These are phyloP conservation scores for Ischnus inquisitorius DNA, from an alignment of 2,888 invertebrate genomes.

Conservation along the genomic window DNA sequence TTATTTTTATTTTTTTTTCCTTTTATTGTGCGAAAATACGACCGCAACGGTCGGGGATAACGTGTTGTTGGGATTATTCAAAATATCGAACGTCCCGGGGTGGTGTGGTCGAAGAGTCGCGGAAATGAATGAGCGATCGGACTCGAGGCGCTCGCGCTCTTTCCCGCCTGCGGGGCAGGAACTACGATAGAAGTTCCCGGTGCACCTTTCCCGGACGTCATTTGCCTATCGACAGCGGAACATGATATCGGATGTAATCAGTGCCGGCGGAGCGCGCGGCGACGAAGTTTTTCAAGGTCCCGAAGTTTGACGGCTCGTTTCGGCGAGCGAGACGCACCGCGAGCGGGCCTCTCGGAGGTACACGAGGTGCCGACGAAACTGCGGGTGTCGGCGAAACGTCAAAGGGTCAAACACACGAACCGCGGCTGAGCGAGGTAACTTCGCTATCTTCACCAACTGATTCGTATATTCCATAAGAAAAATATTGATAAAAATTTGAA, in stretches of 20 bases:
- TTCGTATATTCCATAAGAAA: neutral
- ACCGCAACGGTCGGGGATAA: neutral
- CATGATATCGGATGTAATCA: neutral
- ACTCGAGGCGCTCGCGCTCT: slow-evolving; percentile 17
- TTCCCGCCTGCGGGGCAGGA: slow-evolving; percentile 32
- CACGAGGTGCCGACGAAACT: slow-evolving; percentile 46
- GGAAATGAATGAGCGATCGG: slow-evolving; percentile 43
- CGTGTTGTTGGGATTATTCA: neutral
- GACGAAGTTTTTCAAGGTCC: slow-evolving; percentile 16
- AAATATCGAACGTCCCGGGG: slow-evolving; percentile 24
- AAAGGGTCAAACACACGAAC: slow-evolving; percentile 27
- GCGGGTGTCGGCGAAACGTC: slow-evolving; percentile 23
- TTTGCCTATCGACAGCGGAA: slow-evolving; percentile 29
- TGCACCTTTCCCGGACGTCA: slow-evolving; percentile 25
- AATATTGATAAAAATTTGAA: neutral
- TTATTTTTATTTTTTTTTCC: neutral
- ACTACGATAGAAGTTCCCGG: slow-evolving; percentile 36
- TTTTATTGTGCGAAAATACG: neutral
- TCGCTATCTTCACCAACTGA: neutral
- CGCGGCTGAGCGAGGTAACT: slow-evolving; percentile 6
- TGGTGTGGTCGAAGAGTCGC: neutral
- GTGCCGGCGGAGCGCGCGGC: neutral
- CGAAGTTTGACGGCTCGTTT: slow-evolving; percentile 11
- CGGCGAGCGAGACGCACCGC: slow-evolving; percentile 9
- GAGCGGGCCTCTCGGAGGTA: neutral